A percentile compares a stretch with the other conserved stretches of the same genome.
Evolutionary conservation across 2,113 vertebrate species (phyloP).

Genomic region (Microcebus lehilahytsara): DNA sequence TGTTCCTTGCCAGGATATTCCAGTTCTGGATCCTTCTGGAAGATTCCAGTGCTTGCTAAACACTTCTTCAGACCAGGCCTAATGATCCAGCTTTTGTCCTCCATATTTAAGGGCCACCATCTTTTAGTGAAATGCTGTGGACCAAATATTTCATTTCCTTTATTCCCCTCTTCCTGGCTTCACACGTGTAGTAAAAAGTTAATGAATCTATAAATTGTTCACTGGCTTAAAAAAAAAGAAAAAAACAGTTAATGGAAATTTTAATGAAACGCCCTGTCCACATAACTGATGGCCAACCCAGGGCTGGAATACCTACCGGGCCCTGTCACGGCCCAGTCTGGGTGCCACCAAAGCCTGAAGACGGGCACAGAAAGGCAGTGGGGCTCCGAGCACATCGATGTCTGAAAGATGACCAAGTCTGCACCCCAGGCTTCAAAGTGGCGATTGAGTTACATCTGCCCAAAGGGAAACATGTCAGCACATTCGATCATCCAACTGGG

Average conservation of each 20-base stretch:
- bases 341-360: not conserved
- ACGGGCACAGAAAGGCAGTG: not conserved
- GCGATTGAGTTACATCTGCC: not conserved
- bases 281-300: conserved; percentile 49
- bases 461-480: not conserved
- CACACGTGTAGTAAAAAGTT: conserved; percentile 77
- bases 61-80: not conserved
- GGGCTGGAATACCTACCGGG: conserved; percentile 31
- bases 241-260: conserved; percentile 77
- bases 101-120: conserved; percentile 41
- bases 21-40: not conserved
- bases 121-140: conserved; percentile 39
- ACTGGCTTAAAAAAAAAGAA: conserved; percentile 64
- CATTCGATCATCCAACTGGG: fast-evolving
- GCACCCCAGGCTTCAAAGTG: not conserved
- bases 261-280: conserved; percentile 67
- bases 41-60: not conserved
- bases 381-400: not conserved
- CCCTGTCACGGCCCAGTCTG: not conserved
- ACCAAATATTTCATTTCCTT: conserved; percentile 75
- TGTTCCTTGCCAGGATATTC: not conserved
- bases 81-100: not conserved
- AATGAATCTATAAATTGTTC: conserved; percentile 79
- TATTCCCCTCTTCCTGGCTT: conserved; percentile 65
- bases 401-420: not conserved